Conservation (phyloP, 2,113 vertebrate species). For the Numida meleagris region DNA sequence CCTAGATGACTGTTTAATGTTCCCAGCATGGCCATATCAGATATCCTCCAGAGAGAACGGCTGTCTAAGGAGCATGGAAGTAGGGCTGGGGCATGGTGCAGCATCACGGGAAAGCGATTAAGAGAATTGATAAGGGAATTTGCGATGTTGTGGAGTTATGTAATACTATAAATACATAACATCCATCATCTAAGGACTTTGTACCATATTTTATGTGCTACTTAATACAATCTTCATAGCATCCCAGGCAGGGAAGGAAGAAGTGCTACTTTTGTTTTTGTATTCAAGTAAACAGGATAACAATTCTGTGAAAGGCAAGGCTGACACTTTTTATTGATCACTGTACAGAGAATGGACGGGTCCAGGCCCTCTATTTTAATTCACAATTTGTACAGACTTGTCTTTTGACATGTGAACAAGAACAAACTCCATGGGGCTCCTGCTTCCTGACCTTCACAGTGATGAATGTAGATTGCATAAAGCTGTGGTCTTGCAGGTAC, state of each 20-base stretch:
- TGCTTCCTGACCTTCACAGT: constrained; percentile 52
- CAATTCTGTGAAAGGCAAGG: background rate
- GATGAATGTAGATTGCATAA: constrained; percentile 58
- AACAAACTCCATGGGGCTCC: constrained; percentile 40
- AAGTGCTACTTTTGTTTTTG: background rate
- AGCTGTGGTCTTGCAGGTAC: constrained; percentile 28
- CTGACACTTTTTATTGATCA: constrained; percentile 11
- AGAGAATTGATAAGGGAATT: constrained; percentile 22
- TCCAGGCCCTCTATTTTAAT: constrained; percentile 23
- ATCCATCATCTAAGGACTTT: constrained; percentile 29
- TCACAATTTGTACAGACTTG: constrained; percentile 30
- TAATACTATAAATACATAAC: constrained; percentile 23
- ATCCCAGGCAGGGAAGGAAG: background rate
- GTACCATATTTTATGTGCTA: background rate
- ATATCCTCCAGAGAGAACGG: background rate
- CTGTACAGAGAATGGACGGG: background rate
- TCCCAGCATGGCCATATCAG: background rate
- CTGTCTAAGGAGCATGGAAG: background rate
- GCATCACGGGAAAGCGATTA: background rate
- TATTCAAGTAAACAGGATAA: background rate
- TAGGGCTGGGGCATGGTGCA: background rate
- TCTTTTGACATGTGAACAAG: constrained; percentile 25
- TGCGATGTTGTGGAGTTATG: constrained; percentile 1
- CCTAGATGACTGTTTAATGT: constrained; percentile 42
- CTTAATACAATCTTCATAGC: constrained; percentile 23